Percentiles rank a stretch among this genome's conserved stretches.
Evolutionary conservation across 2,113 vertebrate genomes (phyloP).

Genomic region (Nestor notabilis): DNA sequence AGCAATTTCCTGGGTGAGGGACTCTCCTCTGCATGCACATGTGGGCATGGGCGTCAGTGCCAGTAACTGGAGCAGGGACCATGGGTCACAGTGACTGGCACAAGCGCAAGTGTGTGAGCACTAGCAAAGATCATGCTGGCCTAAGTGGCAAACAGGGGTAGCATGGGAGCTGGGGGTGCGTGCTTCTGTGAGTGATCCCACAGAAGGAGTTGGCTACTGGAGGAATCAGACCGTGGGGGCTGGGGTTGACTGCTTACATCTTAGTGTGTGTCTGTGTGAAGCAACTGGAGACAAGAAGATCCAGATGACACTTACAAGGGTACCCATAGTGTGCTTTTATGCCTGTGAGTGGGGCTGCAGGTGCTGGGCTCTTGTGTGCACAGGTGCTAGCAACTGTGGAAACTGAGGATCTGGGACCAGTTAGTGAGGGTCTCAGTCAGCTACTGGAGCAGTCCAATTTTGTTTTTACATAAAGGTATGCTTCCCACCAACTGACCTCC

Average conservation of each 20-base stretch:
- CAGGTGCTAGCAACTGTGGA: neutral
- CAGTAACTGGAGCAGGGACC: neutral
- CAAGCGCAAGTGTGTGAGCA: neutral
- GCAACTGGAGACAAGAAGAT: neutral
- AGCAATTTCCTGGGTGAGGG: neutral
- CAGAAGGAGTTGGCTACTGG: neutral
- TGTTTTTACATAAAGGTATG: fast-evolving
- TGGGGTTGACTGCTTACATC: neutral
- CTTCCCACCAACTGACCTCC: neutral
- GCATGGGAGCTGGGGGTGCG: fast-evolving
- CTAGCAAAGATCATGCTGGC: neutral
- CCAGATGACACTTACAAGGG: neutral
- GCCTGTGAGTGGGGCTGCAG: neutral
- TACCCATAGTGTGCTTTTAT: neutral
- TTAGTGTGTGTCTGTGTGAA: neutral
- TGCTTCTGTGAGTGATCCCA: neutral
- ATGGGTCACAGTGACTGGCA: fast-evolving
- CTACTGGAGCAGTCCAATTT: neutral
- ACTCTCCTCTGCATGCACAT: fast-evolving
- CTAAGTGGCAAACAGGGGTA: neutral
- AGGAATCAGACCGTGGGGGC: fast-evolving
- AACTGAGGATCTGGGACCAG: neutral
- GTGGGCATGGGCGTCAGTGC: neutral
- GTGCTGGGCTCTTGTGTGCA: neutral
- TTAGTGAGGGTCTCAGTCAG: neutral